Evolutionary conservation across 2,888 invertebrate species (phyloP).

Genomic region (Halictus quadricinctus): DNA sequence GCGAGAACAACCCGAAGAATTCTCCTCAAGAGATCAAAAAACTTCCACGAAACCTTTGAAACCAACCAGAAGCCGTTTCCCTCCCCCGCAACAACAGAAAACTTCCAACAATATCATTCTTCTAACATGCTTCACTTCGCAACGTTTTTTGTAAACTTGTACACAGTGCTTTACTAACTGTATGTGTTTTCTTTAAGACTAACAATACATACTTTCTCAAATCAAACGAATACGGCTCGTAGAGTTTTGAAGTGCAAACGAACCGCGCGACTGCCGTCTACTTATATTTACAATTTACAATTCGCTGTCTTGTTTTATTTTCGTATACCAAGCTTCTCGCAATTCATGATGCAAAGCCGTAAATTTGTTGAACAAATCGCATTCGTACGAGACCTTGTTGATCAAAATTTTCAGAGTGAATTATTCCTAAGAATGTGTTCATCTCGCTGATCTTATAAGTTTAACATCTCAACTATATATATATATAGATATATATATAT

Average conservation of each 20-base stretch:
- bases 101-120: background rate
- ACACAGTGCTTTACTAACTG: constrained; percentile 19
- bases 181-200: constrained; percentile 18
- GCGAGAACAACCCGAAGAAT: background rate
- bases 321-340: background rate
- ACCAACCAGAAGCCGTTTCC: background rate
- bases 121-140: constrained; percentile 35
- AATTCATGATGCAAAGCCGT: constrained; percentile 4
- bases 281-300: background rate
- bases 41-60: background rate
- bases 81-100: background rate
- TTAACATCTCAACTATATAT: too few relatives aligned
- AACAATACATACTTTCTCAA: background rate
- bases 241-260: background rate
- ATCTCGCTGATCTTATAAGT: background rate
- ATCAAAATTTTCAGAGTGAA: background rate
- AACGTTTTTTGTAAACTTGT: constrained; percentile 39
- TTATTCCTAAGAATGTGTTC: too few relatives aligned
- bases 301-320: constrained; percentile 18
- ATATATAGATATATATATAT: too few relatives aligned
- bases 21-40: background rate
- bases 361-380: background rate
- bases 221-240: background rate
- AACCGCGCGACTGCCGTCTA: background rate
- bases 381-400: background rate